A percentile compares a stretch with the other conserved stretches of the same genome.
phyloP scores from a whole-genome alignment of 2,113 vertebrate genomes.

The Platycercus adscitus region DNA sequence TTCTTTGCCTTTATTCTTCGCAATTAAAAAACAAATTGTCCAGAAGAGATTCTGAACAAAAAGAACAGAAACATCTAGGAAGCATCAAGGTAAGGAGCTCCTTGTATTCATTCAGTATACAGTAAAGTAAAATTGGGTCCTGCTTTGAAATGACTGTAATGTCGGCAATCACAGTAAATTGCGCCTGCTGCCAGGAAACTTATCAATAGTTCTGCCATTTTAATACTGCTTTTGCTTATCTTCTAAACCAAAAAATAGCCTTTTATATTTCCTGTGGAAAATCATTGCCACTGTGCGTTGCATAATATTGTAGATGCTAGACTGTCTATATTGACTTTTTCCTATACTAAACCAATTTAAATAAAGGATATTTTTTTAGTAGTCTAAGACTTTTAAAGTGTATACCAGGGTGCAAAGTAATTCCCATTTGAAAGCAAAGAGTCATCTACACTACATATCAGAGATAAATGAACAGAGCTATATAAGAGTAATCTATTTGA shows the following conservation, averaged over 20 bases:
- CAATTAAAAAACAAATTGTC: not conserved
- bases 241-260: not conserved
- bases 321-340: not conserved
- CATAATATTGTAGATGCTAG: not conserved
- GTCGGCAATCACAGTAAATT: slow-evolving; percentile 1
- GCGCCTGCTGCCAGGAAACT: not conserved
- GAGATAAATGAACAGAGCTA: not conserved
- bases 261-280: not conserved
- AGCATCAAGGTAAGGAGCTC: not conserved
- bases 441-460: not conserved
- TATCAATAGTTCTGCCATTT: not conserved
- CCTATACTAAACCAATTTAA: not conserved
- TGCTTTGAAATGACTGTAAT: not conserved
- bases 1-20: not conserved
- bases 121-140: not conserved
- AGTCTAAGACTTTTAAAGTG: not conserved
- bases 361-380: not conserved
- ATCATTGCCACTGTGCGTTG: not conserved
- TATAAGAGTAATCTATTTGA: not conserved
- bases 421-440: not conserved
- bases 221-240: not conserved
- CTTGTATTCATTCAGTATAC: not conserved
- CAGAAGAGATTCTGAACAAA: not conserved
- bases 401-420: not conserved
- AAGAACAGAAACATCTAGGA: not conserved